Percentiles rank a stretch among this genome's conserved stretches.
Evolutionary conservation across 2,113 vertebrate genomes (phyloP).

Genomic region (Pardalotus punctatus): DNA sequence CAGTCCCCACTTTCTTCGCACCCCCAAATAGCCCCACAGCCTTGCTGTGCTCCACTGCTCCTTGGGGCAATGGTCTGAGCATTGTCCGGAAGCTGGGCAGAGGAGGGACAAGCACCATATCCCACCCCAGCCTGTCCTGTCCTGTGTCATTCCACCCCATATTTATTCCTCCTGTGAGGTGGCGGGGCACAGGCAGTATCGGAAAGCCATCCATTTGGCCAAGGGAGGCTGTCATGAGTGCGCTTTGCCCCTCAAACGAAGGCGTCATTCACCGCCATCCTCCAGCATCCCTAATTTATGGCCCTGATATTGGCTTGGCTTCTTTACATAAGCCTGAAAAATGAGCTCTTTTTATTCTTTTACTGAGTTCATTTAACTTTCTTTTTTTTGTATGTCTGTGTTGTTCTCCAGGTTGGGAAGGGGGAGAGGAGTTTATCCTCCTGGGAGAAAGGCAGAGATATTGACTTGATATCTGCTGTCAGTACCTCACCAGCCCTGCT

Average conservation of each 20-base stretch:
- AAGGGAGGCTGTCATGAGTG: not conserved
- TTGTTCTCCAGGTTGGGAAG: not conserved
- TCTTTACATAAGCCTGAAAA: slow-evolving; percentile 64
- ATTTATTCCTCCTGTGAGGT: not conserved
- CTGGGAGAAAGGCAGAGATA: not conserved
- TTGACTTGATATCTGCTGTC: not conserved
- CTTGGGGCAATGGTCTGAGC: accelerated
- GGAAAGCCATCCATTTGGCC: slow-evolving; percentile 59
- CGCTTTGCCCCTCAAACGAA: not conserved
- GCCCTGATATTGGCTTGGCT: slow-evolving; percentile 44
- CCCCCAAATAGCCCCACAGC: not conserved
- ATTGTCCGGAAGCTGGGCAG: not conserved
- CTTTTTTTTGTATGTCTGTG: not conserved
- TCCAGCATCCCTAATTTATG: slow-evolving; percentile 65
- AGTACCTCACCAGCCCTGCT: not conserved
- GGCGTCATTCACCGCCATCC: slow-evolving; percentile 34
- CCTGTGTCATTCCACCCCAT: not conserved
- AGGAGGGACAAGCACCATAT: not conserved
- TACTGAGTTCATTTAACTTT: slow-evolving; percentile 33
- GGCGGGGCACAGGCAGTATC: not conserved
- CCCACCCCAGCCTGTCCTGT: accelerated
- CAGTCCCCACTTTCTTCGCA: not conserved
- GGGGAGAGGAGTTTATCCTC: slow-evolving; percentile 22
- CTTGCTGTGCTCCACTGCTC: not conserved
- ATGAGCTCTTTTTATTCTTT: slow-evolving; percentile 66